Evolutionary conservation across 2,113 vertebrate species (phyloP).

Genomic region (Gila orcuttii): DNA sequence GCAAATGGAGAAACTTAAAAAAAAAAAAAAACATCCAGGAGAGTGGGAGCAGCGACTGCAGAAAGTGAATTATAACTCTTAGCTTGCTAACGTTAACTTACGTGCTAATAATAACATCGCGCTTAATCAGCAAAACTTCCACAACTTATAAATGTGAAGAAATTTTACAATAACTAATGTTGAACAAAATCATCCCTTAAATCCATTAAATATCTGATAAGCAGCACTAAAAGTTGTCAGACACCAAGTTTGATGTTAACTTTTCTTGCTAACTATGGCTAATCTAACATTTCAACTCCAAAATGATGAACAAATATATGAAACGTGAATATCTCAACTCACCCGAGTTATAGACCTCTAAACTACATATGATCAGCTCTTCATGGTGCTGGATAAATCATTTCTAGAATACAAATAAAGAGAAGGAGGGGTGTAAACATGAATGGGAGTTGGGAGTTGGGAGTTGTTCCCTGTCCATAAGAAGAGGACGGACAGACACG

Average conservation of each 20-base stretch:
- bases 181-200: neutral
- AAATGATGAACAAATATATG: no score
- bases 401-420: neutral
- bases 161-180: neutral
- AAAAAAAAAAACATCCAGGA: neutral
- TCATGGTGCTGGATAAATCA: neutral
- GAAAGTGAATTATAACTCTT: no score
- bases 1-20: neutral
- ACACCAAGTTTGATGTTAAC: neutral
- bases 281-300: neutral
- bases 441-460: neutral
- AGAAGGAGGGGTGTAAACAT: neutral
- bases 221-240: neutral
- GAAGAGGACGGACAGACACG: conserved; percentile 9
- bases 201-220: neutral
- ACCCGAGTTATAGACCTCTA: conserved; percentile 20
- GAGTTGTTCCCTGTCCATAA: neutral
- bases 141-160: neutral
- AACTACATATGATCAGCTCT: conserved; percentile 7
- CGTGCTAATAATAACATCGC: neutral
- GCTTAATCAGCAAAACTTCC: neutral
- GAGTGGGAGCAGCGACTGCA: neutral
- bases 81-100: conserved; percentile 8
- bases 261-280: conserved; percentile 39
- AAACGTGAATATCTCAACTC: neutral